Conservation (phyloP, 2,113 vertebrate genomes). For the Odontophorus gujanensis region DNA sequence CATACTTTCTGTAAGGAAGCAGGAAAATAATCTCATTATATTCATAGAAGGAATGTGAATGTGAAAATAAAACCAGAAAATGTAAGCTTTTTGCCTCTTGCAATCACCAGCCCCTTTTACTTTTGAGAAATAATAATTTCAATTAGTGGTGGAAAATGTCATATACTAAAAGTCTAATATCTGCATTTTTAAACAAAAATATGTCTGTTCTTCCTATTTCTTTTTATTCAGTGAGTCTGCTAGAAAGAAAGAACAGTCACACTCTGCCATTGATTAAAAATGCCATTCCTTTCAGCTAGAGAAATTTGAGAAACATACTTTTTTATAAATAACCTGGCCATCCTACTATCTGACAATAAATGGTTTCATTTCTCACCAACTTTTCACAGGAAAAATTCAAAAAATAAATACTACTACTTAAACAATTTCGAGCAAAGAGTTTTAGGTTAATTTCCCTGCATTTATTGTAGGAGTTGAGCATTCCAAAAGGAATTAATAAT, state of each 20-base stretch:
- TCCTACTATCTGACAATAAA: background rate
- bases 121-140: background rate
- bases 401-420: background rate
- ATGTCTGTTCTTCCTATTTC: conserved; percentile 63
- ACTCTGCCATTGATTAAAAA: conserved; percentile 27
- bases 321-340: background rate
- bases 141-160: background rate
- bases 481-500: background rate
- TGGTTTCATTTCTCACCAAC: background rate
- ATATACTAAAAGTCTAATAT: background rate
- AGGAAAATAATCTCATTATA: background rate
- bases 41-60: background rate
- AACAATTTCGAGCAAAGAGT: background rate
- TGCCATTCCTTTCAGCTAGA: conserved; percentile 2
- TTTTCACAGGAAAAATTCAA: background rate
- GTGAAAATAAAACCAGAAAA: background rate
- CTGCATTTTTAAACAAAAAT: conserved; percentile 47
- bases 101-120: background rate
- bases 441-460: background rate
- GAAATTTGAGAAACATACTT: background rate
- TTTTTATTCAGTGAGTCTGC: conserved; percentile 53
- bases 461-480: background rate
- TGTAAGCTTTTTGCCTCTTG: background rate
- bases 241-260: conserved; percentile 34
- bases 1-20: background rate